Percentiles rank a stretch among this genome's conserved stretches.
phyloP scores from a whole-genome alignment of 2,113 vertebrate genomes.

The Cygnus buccinator region DNA sequence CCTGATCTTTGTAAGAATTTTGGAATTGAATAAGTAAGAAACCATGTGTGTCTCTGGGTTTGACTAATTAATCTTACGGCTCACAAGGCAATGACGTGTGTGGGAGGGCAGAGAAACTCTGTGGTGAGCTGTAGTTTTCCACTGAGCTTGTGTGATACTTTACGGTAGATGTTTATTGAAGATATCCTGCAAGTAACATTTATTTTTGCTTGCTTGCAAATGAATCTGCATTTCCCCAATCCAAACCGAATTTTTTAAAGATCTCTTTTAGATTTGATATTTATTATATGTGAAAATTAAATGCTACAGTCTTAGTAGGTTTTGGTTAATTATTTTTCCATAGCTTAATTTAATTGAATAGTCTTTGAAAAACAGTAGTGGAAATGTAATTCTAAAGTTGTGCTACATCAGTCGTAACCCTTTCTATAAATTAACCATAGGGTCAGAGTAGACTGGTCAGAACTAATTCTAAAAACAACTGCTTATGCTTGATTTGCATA shows the following conservation, averaged over 20 bases:
- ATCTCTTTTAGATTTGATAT: neutral
- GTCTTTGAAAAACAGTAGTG: neutral
- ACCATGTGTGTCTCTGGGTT: neutral
- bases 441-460: neutral
- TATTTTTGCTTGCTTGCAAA: neutral
- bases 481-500: neutral
- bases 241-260: neutral
- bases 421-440: neutral
- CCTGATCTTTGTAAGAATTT: neutral
- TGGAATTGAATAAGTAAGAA: neutral
- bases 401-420: rapidly evolving
- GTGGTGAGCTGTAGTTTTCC: constrained; percentile 41
- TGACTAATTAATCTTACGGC: neutral
- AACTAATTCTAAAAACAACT: neutral
- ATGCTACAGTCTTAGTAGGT: neutral
- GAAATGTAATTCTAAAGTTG: neutral
- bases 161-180: constrained; percentile 4
- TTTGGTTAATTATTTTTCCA: neutral
- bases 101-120: neutral
- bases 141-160: neutral
- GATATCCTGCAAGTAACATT: neutral
- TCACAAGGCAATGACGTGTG: neutral
- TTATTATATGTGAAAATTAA: neutral
- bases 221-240: neutral
- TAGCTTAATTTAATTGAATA: neutral